These are phyloP conservation scores for Leptinotarsa juncta DNA, from an alignment of 2,888 invertebrate genomes.

Conservation along the genomic window DNA sequence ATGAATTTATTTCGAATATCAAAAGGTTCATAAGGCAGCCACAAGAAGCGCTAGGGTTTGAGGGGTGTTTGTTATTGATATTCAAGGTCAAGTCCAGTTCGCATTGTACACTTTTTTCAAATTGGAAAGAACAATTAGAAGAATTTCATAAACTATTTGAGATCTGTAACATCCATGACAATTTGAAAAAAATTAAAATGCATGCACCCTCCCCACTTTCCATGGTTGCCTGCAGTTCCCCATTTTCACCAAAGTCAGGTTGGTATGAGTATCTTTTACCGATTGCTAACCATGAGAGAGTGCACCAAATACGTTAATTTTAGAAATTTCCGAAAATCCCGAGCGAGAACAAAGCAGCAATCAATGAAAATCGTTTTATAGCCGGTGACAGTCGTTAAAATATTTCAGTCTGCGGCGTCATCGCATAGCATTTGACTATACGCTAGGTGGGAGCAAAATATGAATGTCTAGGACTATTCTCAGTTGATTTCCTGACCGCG, in stretches of 20 bases:
- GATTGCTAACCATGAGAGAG: background rate
- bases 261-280: background rate
- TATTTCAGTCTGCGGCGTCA: slow-evolving; percentile 1
- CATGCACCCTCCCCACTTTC: background rate
- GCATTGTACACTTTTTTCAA: too few species aligned
- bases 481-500: slow-evolving; percentile 14
- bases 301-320: background rate
- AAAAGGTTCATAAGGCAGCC: too few species aligned
- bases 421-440: background rate
- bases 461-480: slow-evolving; percentile 11
- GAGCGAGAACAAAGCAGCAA: background rate
- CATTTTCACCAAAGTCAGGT: background rate
- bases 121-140: too few species aligned
- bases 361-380: slow-evolving; percentile 7
- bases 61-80: too few species aligned
- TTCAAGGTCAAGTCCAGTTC: too few species aligned
- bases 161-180: too few species aligned
- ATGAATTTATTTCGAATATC: too few species aligned
- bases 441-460: slow-evolving; percentile 15
- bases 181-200: too few species aligned
- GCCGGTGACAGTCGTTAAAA: slow-evolving; percentile 13
- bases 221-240: background rate
- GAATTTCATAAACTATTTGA: too few species aligned
- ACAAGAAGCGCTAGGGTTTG: too few species aligned
- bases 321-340: background rate